Conservation (phyloP, 2,797 vertebrate species). For the Hydrolagus colliei region DNA sequence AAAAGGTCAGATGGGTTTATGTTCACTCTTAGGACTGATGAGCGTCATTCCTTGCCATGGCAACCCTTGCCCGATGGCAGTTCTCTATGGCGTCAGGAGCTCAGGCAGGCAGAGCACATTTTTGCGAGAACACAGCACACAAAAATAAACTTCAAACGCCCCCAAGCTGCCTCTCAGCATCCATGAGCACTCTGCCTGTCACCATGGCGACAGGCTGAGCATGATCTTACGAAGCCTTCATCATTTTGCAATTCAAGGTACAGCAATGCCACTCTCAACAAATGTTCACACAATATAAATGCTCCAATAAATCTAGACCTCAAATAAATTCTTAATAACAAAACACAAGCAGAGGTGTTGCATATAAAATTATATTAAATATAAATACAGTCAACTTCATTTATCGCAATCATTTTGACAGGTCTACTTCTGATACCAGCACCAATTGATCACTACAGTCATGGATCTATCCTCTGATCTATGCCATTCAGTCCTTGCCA, state of each 20-base stretch:
- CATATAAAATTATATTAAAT: constrained; percentile 15
- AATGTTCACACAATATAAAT: background rate
- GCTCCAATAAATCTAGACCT: background rate
- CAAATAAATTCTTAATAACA: background rate
- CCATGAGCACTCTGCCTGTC: background rate
- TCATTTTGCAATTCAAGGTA: constrained; percentile 10
- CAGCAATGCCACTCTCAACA: background rate
- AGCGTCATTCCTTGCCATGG: constrained; percentile 19
- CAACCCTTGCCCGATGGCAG: constrained; percentile 6
- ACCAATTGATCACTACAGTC: too few species aligned
- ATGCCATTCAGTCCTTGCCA: too few species aligned
- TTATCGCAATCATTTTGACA: too few species aligned
- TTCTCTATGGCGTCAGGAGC: background rate
- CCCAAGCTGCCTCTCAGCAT: background rate
- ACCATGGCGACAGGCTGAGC: constrained; percentile 17
- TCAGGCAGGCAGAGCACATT: background rate
- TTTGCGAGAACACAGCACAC: background rate
- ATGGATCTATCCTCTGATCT: too few species aligned
- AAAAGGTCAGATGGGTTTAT: background rate
- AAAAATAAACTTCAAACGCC: background rate
- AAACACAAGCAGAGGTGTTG: background rate
- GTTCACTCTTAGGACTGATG: background rate
- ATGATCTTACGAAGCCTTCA: background rate
- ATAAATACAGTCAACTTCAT: background rate
- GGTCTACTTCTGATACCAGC: background rate